These are phyloP conservation scores for Lottia gigantea DNA, from an alignment of 2,888 invertebrate genomes.

Conservation along the genomic window DNA sequence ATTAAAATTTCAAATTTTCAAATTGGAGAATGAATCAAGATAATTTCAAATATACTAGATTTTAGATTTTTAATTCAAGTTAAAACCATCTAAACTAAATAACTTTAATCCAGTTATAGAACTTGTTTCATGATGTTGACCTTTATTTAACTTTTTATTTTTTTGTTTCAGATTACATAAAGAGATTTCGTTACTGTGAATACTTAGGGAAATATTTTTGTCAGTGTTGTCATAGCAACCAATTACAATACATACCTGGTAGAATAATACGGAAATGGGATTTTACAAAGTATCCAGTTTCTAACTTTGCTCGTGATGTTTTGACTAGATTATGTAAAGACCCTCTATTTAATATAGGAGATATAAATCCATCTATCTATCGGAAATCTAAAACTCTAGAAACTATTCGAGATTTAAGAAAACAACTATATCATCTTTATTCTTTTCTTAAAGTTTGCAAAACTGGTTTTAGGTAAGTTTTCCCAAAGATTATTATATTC, in stretches of 20 bases:
- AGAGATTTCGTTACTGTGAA: conserved; percentile 83
- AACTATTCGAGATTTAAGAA: conserved; percentile 74
- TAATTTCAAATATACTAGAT: too few species aligned
- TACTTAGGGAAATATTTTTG: conserved; percentile 88
- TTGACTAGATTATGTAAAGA: conserved; percentile 82
- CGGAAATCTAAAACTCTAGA: conserved; percentile 75
- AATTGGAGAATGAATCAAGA: too few species aligned
- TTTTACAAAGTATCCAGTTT: conserved; percentile 80
- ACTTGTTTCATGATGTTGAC: too few species aligned
- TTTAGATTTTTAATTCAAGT: too few species aligned
- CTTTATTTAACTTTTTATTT: too few species aligned
- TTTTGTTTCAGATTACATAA: conserved; percentile 66
- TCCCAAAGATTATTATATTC: background rate
- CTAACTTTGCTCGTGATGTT: conserved; percentile 82
- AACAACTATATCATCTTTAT: conserved; percentile 79
- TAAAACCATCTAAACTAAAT: too few species aligned
- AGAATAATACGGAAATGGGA: conserved; percentile 71
- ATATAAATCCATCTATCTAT: conserved; percentile 78
- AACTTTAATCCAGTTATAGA: too few species aligned
- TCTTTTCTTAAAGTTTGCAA: conserved; percentile 80
- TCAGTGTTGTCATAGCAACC: conserved; percentile 85
- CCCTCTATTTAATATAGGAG: conserved; percentile 81
- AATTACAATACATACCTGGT: conserved; percentile 76
- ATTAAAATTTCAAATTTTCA: too few species aligned
- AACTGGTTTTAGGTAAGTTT: conserved; percentile 73